These are phyloP conservation scores for Metacarcinus magister DNA, from an alignment of 2,888 invertebrate species.

Conservation along the genomic window DNA sequence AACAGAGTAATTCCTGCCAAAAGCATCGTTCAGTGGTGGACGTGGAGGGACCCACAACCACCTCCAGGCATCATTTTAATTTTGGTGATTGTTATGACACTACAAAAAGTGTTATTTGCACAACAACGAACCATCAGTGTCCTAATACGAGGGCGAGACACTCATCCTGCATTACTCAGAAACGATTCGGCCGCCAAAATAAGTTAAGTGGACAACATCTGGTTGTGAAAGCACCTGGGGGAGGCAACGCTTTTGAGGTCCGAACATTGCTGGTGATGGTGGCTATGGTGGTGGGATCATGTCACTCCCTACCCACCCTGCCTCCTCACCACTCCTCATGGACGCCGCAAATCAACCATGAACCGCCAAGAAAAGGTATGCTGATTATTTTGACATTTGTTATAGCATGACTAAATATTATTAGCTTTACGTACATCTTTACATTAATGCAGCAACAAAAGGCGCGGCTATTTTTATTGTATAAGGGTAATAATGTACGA, in stretches of 20 bases:
- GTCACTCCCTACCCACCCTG: not conserved
- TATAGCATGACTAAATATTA: not conserved
- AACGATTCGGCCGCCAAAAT: not conserved
- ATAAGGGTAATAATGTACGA: not conserved
- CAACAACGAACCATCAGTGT: conserved; percentile 1
- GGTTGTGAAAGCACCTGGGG: not conserved
- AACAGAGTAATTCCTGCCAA: not conserved
- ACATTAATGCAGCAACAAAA: not conserved
- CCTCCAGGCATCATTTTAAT: not conserved
- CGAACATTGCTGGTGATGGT: not conserved
- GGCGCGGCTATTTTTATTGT: not conserved
- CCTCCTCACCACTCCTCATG: not conserved
- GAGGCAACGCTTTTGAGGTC: not conserved
- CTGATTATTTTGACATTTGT: not conserved
- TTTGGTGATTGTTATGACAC: not conserved
- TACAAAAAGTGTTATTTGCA: not conserved
- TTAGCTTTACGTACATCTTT: not conserved
- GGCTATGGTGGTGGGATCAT: not conserved
- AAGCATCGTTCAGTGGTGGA: not conserved
- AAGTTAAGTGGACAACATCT: not conserved
- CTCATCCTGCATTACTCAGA: not conserved
- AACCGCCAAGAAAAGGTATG: conserved; percentile 19
- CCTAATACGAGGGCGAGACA: not conserved
- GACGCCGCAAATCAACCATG: not conserved
- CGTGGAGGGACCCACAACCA: not conserved